Conservation (phyloP, 2,113 vertebrate species). For the Hemiprocne comata region DNA sequence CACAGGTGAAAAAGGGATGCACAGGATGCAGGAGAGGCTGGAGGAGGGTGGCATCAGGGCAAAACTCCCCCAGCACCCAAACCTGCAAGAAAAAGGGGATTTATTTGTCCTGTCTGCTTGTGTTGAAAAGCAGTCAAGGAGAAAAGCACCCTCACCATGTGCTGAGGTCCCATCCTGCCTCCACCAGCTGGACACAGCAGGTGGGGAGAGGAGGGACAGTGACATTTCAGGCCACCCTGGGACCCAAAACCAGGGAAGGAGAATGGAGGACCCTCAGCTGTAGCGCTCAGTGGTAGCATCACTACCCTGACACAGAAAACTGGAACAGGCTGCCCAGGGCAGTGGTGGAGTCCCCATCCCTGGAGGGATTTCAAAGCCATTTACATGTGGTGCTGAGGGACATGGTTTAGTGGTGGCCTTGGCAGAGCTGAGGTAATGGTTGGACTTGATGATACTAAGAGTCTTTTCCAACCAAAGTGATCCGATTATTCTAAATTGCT, state of each 20-base stretch:
- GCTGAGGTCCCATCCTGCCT: too few relatives aligned
- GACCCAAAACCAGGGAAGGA: not conserved
- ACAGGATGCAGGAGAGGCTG: not conserved
- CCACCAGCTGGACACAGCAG: too few relatives aligned
- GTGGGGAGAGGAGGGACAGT: not conserved
- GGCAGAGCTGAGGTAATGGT: too few relatives aligned
- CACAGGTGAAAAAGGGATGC: not conserved
- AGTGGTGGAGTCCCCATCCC: too few relatives aligned
- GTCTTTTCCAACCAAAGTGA: too few relatives aligned
- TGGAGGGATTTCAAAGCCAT: too few relatives aligned
- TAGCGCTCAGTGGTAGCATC: accelerated
- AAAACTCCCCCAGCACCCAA: not conserved
- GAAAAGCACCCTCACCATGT: too few relatives aligned
- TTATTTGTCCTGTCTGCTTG: not conserved
- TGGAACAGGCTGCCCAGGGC: too few relatives aligned
- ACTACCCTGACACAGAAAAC: not conserved
- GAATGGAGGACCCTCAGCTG: not conserved
- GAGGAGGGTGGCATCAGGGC: not conserved
- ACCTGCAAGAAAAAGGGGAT: not conserved
- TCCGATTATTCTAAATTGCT: too few relatives aligned
- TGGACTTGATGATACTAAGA: too few relatives aligned
- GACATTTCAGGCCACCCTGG: not conserved
- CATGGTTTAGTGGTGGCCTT: too few relatives aligned
- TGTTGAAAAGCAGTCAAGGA: accelerated
- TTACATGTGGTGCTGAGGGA: too few relatives aligned